These are phyloP conservation scores for Peromyscus aztecus DNA, from an alignment of 2,797 vertebrate genomes.

Conservation along the genomic window DNA sequence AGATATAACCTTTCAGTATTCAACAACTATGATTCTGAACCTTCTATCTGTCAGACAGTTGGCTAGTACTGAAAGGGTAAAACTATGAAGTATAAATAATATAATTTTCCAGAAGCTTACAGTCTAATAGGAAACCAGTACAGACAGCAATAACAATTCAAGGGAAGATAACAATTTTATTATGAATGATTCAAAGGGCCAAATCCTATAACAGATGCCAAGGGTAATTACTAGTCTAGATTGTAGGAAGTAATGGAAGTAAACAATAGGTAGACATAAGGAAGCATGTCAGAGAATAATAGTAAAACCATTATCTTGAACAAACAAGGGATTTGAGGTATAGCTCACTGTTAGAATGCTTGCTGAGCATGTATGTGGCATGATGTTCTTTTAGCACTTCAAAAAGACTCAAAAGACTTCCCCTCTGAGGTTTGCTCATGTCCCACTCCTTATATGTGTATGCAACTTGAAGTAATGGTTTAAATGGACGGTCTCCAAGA, in stretches of 20 bases:
- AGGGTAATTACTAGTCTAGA: neutral
- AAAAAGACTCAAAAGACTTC: neutral
- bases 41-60: neutral
- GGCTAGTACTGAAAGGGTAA: neutral
- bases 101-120: neutral
- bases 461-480: neutral
- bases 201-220: neutral
- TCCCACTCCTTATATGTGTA: neutral
- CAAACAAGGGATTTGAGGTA: neutral
- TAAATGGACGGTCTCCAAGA: neutral
- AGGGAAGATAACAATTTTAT: neutral
- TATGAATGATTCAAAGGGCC: neutral
- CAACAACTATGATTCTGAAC: neutral
- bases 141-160: neutral
- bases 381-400: neutral
- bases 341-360: neutral
- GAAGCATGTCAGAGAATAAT: neutral
- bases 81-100: conserved; percentile 4
- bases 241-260: neutral
- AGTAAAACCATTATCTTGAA: neutral
- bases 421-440: neutral
- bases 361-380: neutral
- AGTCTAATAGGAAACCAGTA: neutral
- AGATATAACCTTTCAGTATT: conserved; percentile 36
- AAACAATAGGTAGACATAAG: neutral